These are phyloP conservation scores for Sebastes matsubarae DNA, from an alignment of 2,797 vertebrate species.

Conservation along the genomic window DNA sequence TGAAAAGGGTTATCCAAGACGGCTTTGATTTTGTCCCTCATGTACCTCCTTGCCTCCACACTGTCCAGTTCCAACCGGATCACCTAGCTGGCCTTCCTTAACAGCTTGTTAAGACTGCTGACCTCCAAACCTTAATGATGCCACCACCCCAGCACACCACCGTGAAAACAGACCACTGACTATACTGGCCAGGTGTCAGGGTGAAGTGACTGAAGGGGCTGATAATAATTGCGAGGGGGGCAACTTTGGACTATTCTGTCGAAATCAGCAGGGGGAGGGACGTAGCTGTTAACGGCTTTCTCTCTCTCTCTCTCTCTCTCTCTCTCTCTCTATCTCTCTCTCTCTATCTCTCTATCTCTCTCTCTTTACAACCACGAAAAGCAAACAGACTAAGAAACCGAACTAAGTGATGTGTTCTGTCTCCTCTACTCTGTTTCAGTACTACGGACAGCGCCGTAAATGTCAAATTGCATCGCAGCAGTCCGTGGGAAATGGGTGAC, in stretches of 20 bases:
- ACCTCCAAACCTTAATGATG: too few relatives aligned
- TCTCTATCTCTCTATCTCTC: background rate
- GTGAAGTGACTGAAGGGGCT: too few relatives aligned
- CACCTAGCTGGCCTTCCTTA: background rate
- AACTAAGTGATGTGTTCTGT: background rate
- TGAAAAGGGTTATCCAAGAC: background rate
- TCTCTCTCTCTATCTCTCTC: background rate
- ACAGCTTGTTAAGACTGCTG: background rate
- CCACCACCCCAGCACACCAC: too few relatives aligned
- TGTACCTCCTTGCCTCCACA: background rate
- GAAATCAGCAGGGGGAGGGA: background rate
- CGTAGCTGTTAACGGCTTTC: background rate
- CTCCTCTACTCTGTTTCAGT: background rate
- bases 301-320: background rate
- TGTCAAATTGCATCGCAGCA: background rate
- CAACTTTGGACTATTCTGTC: background rate
- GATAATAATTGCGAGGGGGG: too few relatives aligned
- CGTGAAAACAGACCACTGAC: too few relatives aligned
- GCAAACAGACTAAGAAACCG: background rate
- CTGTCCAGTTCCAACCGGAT: background rate
- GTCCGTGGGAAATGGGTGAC: background rate
- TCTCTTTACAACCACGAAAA: background rate
- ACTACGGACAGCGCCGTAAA: background rate
- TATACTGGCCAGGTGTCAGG: too few relatives aligned
- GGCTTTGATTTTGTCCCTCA: background rate